Base-by-base conservation (phyloP, 2,888 invertebrate genomes). In the Eumacrocentrus americanus region DNA sequence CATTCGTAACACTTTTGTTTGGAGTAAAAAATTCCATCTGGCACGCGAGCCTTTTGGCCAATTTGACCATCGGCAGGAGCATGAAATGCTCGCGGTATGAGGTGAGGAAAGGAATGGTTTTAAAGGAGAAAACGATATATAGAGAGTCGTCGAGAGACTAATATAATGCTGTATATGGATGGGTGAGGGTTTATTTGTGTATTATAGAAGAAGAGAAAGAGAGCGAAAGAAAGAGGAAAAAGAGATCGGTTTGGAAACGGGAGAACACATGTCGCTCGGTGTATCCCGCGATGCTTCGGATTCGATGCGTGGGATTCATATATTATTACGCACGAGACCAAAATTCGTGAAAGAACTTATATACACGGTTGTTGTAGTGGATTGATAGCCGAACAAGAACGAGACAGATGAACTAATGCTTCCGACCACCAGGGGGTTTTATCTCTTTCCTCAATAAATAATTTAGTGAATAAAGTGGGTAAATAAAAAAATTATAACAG, bases 321-420 rank as follows among this genome's bases (percentile, higher is more conserved):
- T 78, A 78, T 79, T 77, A 76, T 60, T 56, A 47, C 56, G 56
- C 71, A 67, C 72, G 72, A 29, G 29, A 29, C 4, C 29, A 9
- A 29, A 9, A 29, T 9, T 29, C 29, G 29, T 29, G 29, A 29
- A 29, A 29, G 29, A 29, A 29, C 29, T 29, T 29, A 6, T 29
- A 9, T 4, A 6, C 29, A n/a, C n/a, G n/a, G 29, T 9, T 29
- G 29, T 29, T 29, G 29, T 29, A 29, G 29, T 29, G 29, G 4
- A 29, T 29, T 29, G 29, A 29, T 29, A 29, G 29, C 29, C 29
- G 29, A 9, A 70, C 68, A 46, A 20, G 46, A 46, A 46, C 12
- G 75, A 76, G 77, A 78, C 76, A 73, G 77, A 77, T 75, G 76
- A 79, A 78, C 78, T 77, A 77, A 78, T 78, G 77, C 77, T 71